Evolutionary conservation across 2,113 vertebrate genomes (phyloP).

Genomic region (Galeopterus variegatus): DNA sequence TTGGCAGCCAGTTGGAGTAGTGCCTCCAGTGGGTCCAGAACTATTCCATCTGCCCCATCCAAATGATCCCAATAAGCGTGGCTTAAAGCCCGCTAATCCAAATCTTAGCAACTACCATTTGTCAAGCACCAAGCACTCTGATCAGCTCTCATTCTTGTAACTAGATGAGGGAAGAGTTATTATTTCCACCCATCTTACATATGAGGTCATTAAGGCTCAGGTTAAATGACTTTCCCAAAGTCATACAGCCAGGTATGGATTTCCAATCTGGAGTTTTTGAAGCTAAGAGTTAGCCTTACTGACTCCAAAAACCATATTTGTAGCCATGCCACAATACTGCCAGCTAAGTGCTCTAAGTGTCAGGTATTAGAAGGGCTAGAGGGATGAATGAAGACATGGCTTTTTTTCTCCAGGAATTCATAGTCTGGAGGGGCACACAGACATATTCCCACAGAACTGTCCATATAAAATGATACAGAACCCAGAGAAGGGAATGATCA

Average conservation of each 20-base stretch:
- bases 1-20: not conserved
- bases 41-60: not conserved
- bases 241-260: not conserved
- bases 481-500: not conserved
- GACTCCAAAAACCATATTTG: not conserved
- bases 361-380: not conserved
- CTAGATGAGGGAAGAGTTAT: not conserved
- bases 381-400: not conserved
- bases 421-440: not conserved
- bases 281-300: not conserved
- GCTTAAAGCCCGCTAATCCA: not conserved
- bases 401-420: not conserved
- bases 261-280: not conserved
- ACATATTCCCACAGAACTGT: not conserved
- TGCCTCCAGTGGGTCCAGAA: not conserved
- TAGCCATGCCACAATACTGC: not conserved
- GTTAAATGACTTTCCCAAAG: not conserved
- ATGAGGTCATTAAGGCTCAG: not conserved
- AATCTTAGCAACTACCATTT: slow-evolving; percentile 16
- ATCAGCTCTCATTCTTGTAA: not conserved
- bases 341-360: not conserved
- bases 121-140: not conserved
- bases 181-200: not conserved
- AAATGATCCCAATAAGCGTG: slow-evolving; percentile 22
- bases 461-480: not conserved